Base-by-base conservation (phyloP, 2,113 vertebrate species). In the Salvelinus alpinus region DNA sequence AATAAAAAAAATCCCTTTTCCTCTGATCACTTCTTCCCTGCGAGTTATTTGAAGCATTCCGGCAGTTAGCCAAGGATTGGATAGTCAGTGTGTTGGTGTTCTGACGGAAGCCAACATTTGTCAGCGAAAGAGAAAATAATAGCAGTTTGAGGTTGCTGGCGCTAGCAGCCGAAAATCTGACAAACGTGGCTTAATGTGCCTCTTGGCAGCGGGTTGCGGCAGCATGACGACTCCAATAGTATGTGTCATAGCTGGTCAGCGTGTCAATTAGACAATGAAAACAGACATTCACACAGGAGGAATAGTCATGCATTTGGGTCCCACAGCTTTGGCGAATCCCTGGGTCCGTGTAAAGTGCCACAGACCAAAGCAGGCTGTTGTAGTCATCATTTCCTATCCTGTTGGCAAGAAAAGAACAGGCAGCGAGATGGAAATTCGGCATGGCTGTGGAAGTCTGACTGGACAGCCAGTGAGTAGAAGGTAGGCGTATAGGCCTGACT, bases 191-290 rank as follows among this genome's bases (percentile, higher is more conserved):
- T 88, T 78, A 78, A 71, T 74, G 84, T 20, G 71, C 24, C 77
- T 84, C 80, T 85, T 84, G 83, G 84, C 83, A 84, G 82, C 29
- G 29, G 48, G 47, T 80, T 57, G 82, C 16, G 59, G 4, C 20
- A n/a, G 20, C n/a, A 73, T 24, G 59, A 44, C 59, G 6, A 48
- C 72, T 29, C 12, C 87, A 82, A 78, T 73, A 78, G 80, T 85
- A 85, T 72, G 74, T 87, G 89, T 86, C 85, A 84, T 69, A 81
- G 82, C 81, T 70, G 27, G 79, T 88, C 86, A 88, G 76, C 66
- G 79, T 64, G 83, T 75, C 64, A 79, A 84, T 90, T 88, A 86
- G 85, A 88, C 83, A 80, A 86, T 82, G 73, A 78, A 85, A 83
- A 84, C 80, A 85, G 82, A 82, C 80, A 77, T 78, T 64, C n/a